Evolutionary conservation across 2,113 vertebrate species (phyloP).

Genomic region (Corvus moneduloides): DNA sequence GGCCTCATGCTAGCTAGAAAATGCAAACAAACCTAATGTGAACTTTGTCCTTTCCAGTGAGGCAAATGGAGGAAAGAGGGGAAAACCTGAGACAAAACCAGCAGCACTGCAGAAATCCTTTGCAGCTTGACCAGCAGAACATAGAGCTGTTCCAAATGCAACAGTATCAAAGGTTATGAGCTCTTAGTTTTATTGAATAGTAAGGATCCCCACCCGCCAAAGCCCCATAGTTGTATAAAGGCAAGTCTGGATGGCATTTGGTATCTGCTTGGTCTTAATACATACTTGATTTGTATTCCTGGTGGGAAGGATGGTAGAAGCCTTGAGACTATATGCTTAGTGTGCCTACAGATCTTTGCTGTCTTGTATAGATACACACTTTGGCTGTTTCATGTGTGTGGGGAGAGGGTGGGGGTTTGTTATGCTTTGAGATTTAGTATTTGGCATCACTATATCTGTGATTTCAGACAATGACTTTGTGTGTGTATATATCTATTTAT

Average conservation of each 20-base stretch:
- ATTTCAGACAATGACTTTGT: slow-evolving; percentile 55
- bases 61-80: slow-evolving; percentile 22
- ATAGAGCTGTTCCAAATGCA: neutral
- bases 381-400: neutral
- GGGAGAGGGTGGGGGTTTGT: neutral
- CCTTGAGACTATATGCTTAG: neutral
- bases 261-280: slow-evolving; percentile 31
- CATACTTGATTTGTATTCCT: slow-evolving; percentile 39
- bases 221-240: neutral
- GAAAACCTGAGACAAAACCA: slow-evolving; percentile 40
- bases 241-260: slow-evolving; percentile 4
- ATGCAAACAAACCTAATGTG: slow-evolving; percentile 57
- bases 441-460: slow-evolving; percentile 14
- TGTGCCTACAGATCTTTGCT: neutral
- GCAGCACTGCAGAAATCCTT: neutral
- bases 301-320: slow-evolving; percentile 22
- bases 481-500: neutral
- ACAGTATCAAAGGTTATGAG: neutral
- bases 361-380: neutral
- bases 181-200: neutral
- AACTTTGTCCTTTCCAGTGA: slow-evolving; percentile 67
- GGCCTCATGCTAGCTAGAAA: slow-evolving; percentile 18
- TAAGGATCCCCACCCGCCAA: neutral
- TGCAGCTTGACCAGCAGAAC: neutral
- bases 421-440: slow-evolving; percentile 25